Conservation (phyloP, 2,113 vertebrate species). For the Hyaena hyaena region DNA sequence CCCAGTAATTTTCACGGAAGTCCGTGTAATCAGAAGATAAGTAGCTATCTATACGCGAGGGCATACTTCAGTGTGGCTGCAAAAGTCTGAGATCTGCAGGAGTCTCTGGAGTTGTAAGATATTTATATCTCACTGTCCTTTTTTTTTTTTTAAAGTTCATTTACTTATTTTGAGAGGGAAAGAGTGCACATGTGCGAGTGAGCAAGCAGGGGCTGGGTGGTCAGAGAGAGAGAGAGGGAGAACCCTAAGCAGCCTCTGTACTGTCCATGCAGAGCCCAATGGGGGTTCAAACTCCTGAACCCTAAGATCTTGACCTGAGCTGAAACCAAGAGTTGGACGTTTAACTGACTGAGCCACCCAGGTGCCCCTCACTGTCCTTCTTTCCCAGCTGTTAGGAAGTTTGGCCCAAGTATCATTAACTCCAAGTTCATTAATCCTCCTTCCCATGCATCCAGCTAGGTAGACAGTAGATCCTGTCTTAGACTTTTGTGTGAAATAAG, state of each 20-base stretch:
- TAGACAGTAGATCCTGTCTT: background rate
- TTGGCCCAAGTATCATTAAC: background rate
- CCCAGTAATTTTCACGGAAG: background rate
- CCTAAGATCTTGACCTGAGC: too few relatives aligned
- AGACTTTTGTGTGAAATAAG: background rate
- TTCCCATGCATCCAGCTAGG: background rate
- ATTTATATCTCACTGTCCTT: background rate
- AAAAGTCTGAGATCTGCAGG: background rate
- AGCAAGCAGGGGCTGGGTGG: too few relatives aligned
- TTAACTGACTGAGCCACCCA: too few relatives aligned
- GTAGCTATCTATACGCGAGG: background rate
- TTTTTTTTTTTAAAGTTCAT: too few relatives aligned
- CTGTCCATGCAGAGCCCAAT: too few relatives aligned
- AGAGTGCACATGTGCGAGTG: too few relatives aligned
- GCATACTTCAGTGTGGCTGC: background rate
- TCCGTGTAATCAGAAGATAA: background rate
- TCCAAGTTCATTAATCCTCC: background rate
- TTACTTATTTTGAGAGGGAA: too few relatives aligned
- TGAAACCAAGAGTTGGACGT: too few relatives aligned
- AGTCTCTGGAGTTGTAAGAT: background rate
- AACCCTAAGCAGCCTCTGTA: too few relatives aligned
- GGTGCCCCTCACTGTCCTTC: too few relatives aligned
- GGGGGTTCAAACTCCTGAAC: too few relatives aligned
- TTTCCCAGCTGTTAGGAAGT: background rate
- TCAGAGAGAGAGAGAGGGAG: too few relatives aligned